Evolutionary conservation across 2,888 invertebrate genomes (phyloP).

Genomic region (Drosophila tripunctata): DNA sequence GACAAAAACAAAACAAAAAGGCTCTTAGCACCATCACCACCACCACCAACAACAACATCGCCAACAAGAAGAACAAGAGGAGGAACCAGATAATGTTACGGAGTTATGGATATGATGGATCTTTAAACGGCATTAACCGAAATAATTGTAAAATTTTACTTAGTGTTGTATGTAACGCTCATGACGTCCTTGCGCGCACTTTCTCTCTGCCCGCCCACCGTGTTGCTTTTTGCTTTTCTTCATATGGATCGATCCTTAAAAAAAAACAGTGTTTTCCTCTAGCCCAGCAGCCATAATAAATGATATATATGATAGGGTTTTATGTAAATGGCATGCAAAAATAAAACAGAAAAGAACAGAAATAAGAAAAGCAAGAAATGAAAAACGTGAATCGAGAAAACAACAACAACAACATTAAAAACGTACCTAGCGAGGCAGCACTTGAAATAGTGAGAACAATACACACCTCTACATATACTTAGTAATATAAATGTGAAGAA

Average conservation of each 20-base stretch:
- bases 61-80: no score
- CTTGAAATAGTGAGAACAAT: conserved; percentile 54
- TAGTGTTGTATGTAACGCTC: conserved; percentile 79
- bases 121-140: conserved; percentile 66
- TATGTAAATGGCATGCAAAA: conserved; percentile 27
- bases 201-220: conserved; percentile 58
- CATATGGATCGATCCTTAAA: conserved; percentile 38
- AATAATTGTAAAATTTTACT: conserved; percentile 79
- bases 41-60: no score
- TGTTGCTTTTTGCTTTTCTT: conserved; percentile 60
- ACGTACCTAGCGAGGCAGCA: conserved; percentile 51
- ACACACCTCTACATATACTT: conserved; percentile 76
- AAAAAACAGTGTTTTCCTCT: no score
- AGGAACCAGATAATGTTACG: no score
- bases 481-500: conserved; percentile 78
- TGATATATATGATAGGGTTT: conserved; percentile 9
- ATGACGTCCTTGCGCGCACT: conserved; percentile 76
- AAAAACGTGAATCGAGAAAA: neutral
- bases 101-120: conserved; percentile 67
- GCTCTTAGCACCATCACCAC: conserved; percentile 72
- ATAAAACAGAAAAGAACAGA: conserved; percentile 56
- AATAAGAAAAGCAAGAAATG: neutral
- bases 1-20: conserved; percentile 46
- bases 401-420: conserved; percentile 9
- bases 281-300: conserved; percentile 48